Conservation (phyloP, 2,888 invertebrate genomes). For the Scaptomyza parva region DNA sequence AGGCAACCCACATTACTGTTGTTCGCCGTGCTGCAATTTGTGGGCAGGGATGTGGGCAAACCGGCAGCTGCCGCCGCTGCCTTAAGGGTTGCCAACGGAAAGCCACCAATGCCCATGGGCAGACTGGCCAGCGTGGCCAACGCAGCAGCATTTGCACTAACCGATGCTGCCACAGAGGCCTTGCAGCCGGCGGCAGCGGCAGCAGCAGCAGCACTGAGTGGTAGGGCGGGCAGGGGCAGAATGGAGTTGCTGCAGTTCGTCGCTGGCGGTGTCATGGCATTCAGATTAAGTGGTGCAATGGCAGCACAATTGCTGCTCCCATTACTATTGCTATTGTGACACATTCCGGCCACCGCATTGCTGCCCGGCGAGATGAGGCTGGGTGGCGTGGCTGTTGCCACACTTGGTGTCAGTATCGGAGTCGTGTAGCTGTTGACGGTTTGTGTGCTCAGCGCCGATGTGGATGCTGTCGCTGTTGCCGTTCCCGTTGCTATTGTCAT, state of each 20-base stretch:
- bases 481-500: slow-evolving; percentile 61
- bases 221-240: slow-evolving; percentile 69
- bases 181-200: slow-evolving; percentile 38
- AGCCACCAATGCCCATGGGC: slow-evolving; percentile 59
- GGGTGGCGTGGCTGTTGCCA: slow-evolving; percentile 62
- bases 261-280: slow-evolving; percentile 55
- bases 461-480: slow-evolving; percentile 33
- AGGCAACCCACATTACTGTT: slow-evolving; percentile 76
- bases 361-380: slow-evolving; percentile 64
- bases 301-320: slow-evolving; percentile 65
- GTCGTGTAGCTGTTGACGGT: slow-evolving; percentile 62
- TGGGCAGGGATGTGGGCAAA: slow-evolving; percentile 68
- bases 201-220: slow-evolving; percentile 46
- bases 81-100: slow-evolving; percentile 72
- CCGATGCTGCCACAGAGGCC: slow-evolving; percentile 35
- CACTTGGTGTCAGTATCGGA: slow-evolving; percentile 48
- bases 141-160: slow-evolving; percentile 54
- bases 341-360: slow-evolving; percentile 30
- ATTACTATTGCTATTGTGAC: slow-evolving; percentile 63
- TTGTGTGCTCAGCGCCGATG: slow-evolving; percentile 56
- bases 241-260: slow-evolving; percentile 52
- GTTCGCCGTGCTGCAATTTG: slow-evolving; percentile 65
- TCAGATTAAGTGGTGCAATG: slow-evolving; percentile 58
- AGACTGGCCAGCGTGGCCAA: slow-evolving; percentile 56
- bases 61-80: slow-evolving; percentile 68